Conservation (phyloP, 2,113 vertebrate genomes). For the Acrocephalus kingi region DNA sequence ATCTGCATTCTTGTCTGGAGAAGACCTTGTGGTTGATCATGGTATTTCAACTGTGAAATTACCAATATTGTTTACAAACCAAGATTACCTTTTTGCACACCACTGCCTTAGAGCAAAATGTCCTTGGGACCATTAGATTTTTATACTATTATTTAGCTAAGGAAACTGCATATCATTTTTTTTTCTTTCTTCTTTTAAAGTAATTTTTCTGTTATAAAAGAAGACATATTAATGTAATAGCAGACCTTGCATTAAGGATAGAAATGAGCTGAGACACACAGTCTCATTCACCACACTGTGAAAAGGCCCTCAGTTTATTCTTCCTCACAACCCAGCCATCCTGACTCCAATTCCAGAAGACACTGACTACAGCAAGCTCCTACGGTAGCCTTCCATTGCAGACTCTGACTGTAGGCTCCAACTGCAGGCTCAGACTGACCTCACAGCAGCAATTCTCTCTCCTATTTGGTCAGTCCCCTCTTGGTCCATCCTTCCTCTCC, state of each 20-base stretch:
- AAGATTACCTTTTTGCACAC: neutral
- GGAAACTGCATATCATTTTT: neutral
- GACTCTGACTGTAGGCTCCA: neutral
- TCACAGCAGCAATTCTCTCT: neutral
- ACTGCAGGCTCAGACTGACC: neutral
- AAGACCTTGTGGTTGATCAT: neutral
- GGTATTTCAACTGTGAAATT: neutral
- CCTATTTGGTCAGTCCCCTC: neutral
- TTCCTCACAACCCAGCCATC: neutral
- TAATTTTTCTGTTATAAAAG: neutral
- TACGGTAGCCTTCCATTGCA: neutral
- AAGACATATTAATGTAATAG: neutral
- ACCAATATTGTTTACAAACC: neutral
- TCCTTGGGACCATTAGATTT: neutral
- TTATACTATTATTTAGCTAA: neutral
- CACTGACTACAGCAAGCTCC: neutral
- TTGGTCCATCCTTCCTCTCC: neutral
- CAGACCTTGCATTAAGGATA: neutral
- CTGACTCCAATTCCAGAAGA: neutral
- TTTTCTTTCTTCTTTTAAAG: neutral
- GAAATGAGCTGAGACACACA: neutral
- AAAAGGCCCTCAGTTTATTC: neutral
- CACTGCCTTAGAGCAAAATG: rapidly evolving
- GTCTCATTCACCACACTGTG: neutral
- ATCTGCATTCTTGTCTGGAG: neutral